Evolutionary conservation across 2,888 invertebrate genomes (phyloP).

Genomic region (Spodoptera exigua): DNA sequence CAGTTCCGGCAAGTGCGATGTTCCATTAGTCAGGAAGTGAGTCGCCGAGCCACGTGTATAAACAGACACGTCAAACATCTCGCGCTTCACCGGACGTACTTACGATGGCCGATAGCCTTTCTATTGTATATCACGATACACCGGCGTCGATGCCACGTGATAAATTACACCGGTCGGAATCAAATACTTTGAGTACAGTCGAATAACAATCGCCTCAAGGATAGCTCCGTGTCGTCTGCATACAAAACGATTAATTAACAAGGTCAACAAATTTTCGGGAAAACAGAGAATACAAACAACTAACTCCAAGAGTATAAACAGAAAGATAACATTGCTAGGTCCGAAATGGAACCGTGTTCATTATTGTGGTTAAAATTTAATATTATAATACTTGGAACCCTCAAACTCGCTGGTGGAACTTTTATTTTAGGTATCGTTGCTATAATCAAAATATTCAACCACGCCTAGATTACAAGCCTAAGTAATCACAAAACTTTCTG

Average conservation of each 20-base stretch:
- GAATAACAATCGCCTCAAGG: conserved; percentile 67
- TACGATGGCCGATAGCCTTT: conserved; percentile 10
- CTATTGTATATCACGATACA: conserved; percentile 21
- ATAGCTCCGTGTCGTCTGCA: conserved; percentile 73
- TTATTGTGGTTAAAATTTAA: conserved; percentile 68
- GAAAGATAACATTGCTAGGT: conserved; percentile 72
- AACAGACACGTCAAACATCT: conserved; percentile 52
- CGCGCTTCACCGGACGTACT: conserved; percentile 29
- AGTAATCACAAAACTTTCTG: conserved; percentile 47
- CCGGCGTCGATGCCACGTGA: conserved; percentile 46
- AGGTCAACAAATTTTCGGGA: conserved; percentile 80
- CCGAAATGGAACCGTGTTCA: conserved; percentile 70
- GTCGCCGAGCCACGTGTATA: conserved; percentile 52
- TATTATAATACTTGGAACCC: conserved; percentile 54
- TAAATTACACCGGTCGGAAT: conserved; percentile 53
- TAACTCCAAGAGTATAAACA: conserved; percentile 68
- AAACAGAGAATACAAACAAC: conserved; percentile 71
- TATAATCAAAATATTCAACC: conserved; percentile 41
- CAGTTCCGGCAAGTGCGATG: conserved; percentile 62
- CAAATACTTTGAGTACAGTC: conserved; percentile 54
- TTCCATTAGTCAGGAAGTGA: conserved; percentile 69
- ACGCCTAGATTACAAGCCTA: conserved; percentile 45
- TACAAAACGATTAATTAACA: conserved; percentile 86
- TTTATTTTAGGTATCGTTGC: conserved; percentile 40
- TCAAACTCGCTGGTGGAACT: conserved; percentile 45